Evolutionary conservation across 2,797 vertebrate species (phyloP).

Genomic region (Periparus ater): DNA sequence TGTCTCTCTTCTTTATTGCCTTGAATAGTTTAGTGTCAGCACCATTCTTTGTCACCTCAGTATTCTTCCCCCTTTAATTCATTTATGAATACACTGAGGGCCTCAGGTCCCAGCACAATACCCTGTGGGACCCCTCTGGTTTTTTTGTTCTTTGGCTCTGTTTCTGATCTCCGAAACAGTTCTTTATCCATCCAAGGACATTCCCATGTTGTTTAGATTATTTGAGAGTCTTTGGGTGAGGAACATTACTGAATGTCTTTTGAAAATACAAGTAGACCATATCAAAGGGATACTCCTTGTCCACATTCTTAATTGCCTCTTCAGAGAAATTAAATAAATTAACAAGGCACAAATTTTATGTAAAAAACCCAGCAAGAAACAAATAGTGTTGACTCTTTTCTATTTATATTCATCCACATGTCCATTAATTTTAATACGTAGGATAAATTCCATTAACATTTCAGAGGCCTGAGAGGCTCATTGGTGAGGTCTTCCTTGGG

Average conservation of each 20-base stretch:
- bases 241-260: neutral
- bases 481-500: neutral
- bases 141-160: slow-evolving; percentile 29
- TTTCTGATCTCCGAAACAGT: neutral
- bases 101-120: neutral
- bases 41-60: slow-evolving; percentile 5
- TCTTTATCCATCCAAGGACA: neutral
- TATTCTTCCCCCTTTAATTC: slow-evolving; percentile 1
- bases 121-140: neutral
- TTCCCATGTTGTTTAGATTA: neutral
- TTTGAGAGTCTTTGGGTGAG: neutral
- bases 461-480: neutral
- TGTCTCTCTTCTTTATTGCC: neutral
- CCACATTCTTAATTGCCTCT: neutral
- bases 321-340: neutral
- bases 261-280: neutral
- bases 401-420: neutral
- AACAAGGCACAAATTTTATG: neutral
- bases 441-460: neutral
- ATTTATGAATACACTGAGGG: neutral
- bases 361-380: neutral
- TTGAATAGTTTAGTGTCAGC: slow-evolving; percentile 3
- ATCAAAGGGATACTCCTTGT: neutral
- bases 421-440: neutral
- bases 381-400: neutral